Conservation (phyloP, 2,888 invertebrate genomes). For the Chelonus formosanus region DNA sequence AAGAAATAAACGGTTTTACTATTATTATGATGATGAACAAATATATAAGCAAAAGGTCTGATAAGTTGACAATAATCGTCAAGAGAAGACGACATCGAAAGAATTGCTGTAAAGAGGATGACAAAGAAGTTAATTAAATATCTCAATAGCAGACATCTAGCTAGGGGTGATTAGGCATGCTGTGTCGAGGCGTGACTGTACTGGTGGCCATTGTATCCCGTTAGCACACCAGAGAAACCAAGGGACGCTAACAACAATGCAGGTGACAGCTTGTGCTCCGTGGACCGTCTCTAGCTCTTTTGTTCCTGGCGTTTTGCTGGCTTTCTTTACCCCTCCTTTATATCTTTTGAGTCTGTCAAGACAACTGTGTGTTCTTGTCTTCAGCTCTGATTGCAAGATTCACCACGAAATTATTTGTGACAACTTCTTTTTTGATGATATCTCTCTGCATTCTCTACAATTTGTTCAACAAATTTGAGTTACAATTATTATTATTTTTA, state of each 20-base stretch:
- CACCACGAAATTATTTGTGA: neutral
- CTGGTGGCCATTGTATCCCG: conserved; percentile 56
- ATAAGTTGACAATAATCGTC: conserved; percentile 18
- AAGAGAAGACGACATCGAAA: conserved; percentile 32
- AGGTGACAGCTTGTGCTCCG: conserved; percentile 58
- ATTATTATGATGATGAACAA: neutral
- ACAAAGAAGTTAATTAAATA: conserved; percentile 63
- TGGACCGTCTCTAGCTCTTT: conserved; percentile 47
- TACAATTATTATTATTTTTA: too few species aligned
- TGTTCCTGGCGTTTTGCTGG: conserved; percentile 55
- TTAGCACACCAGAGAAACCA: conserved; percentile 34
- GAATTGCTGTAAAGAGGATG: conserved; percentile 28
- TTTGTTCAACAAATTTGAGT: too few species aligned
- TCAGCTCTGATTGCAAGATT: conserved; percentile 8
- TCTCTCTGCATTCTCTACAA: too few species aligned
- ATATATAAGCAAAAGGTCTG: conserved; percentile 1
- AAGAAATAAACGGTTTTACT: neutral
- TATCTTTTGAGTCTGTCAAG: conserved; percentile 43
- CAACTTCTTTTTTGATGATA: too few species aligned
- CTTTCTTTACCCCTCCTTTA: conserved; percentile 47
- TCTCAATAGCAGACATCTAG: conserved; percentile 62
- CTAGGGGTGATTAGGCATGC: conserved; percentile 61
- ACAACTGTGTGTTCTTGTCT: conserved; percentile 43
- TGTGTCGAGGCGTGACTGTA: conserved; percentile 53
- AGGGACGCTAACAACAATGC: conserved; percentile 52